phyloP scores from a whole-genome alignment of 2,113 vertebrate species.

The Melanotaenia duboulayi region DNA sequence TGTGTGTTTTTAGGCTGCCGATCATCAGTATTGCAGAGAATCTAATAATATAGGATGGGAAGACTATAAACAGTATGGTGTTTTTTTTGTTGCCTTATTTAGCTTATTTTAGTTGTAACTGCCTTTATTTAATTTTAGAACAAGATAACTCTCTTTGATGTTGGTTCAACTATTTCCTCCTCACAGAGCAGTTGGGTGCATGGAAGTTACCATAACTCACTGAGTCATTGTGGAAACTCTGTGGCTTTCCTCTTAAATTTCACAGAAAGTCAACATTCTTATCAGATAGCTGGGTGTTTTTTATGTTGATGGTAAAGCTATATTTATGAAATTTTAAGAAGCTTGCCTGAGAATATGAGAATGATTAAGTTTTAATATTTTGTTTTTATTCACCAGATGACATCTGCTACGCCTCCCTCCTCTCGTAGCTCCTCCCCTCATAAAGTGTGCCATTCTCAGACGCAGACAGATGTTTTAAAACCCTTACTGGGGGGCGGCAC shows the following conservation, averaged over 20 bases:
- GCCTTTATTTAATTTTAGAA: no score
- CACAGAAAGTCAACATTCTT: not conserved
- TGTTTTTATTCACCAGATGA: constrained; percentile 72
- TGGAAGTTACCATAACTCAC: not conserved
- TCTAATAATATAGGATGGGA: no score
- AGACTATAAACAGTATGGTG: no score
- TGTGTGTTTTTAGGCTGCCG: no score
- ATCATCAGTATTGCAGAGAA: no score
- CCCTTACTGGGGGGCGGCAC: constrained; percentile 83
- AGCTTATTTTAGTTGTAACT: no score
- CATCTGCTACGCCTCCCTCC: constrained; percentile 77
- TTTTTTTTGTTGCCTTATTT: no score
- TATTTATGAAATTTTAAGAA: not conserved
- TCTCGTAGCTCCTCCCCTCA: constrained; percentile 84
- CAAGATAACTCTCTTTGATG: not conserved
- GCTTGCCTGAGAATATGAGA: no score
- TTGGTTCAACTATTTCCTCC: not conserved
- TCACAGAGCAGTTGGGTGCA: not conserved
- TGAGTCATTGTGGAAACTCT: not conserved
- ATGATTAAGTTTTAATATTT: not conserved
- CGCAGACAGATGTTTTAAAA: constrained; percentile 91
- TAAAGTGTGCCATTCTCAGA: constrained; percentile 95
- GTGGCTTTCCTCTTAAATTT: not conserved
- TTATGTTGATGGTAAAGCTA: not conserved
- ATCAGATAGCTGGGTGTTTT: not conserved